Evolutionary conservation across 2,888 invertebrate genomes (phyloP).

Genomic region (Xylocampa areola): DNA sequence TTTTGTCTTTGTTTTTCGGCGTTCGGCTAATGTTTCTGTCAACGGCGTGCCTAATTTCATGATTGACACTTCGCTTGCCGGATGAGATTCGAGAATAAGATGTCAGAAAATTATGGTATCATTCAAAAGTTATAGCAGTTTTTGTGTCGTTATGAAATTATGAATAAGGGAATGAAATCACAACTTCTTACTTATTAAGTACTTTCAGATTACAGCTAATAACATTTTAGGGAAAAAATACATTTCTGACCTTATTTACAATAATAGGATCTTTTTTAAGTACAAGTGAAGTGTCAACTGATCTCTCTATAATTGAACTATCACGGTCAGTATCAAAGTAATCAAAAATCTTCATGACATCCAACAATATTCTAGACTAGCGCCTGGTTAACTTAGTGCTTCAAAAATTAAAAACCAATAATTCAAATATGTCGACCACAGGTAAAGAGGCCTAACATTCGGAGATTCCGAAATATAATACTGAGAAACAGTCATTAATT

Average conservation of each 20-base stretch:
- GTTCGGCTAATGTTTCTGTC: constrained; percentile 61
- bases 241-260: constrained; percentile 2
- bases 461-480: constrained; percentile 60
- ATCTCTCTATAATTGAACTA: constrained; percentile 21
- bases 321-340: constrained; percentile 24
- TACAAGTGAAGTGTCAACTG: constrained; percentile 47
- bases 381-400: constrained; percentile 72
- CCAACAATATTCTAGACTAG: constrained; percentile 56
- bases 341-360: constrained; percentile 21
- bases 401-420: constrained; percentile 56
- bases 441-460: constrained; percentile 41
- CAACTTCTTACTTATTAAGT: constrained; percentile 17
- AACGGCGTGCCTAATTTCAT: constrained; percentile 58
- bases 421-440: constrained; percentile 42
- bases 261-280: background rate
- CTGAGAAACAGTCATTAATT: constrained; percentile 56
- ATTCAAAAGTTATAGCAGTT: constrained; percentile 37
- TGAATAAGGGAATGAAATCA: constrained; percentile 17
- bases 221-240: background rate
- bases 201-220: constrained; percentile 17
- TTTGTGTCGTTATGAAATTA: constrained; percentile 21
- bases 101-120: constrained; percentile 38
- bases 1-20: constrained; percentile 63
- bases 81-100: constrained; percentile 30
- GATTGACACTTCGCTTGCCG: constrained; percentile 59